Conservation (phyloP, 1,140 invertebrate genomes). For the Metopolophium dirhodum region DNA sequence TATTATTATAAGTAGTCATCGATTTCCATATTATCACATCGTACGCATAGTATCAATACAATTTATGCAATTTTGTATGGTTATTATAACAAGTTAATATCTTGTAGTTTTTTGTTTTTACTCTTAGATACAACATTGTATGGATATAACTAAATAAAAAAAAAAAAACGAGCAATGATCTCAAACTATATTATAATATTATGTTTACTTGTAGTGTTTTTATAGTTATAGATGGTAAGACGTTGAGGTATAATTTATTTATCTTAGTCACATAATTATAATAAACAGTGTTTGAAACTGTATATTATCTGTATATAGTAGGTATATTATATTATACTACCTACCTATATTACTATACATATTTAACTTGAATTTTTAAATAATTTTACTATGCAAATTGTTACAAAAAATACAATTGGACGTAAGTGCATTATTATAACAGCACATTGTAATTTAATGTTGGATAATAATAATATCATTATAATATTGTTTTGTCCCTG, state of each 20-base stretch:
- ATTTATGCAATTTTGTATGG: background rate
- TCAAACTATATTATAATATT: no score
- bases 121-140: background rate
- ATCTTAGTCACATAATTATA: constrained; percentile 8
- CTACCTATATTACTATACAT: background rate
- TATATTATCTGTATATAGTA: background rate
- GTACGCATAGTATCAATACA: background rate
- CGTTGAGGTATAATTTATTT: background rate
- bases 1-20: background rate
- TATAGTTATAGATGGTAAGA: no score
- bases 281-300: background rate
- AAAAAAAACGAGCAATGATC: no score
- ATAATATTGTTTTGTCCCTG: background rate
- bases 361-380: background rate
- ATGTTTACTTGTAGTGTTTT: no score
- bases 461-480: background rate
- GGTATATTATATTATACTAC: background rate
- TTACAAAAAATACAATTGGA: background rate
- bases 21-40: background rate
- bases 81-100: background rate
- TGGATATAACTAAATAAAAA: background rate
- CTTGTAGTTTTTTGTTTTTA: background rate
- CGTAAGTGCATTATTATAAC: background rate
- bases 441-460: background rate
- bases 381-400: background rate